These are phyloP conservation scores for Spheniscus mendiculus DNA, from an alignment of 2,113 vertebrate genomes.

Conservation along the genomic window DNA sequence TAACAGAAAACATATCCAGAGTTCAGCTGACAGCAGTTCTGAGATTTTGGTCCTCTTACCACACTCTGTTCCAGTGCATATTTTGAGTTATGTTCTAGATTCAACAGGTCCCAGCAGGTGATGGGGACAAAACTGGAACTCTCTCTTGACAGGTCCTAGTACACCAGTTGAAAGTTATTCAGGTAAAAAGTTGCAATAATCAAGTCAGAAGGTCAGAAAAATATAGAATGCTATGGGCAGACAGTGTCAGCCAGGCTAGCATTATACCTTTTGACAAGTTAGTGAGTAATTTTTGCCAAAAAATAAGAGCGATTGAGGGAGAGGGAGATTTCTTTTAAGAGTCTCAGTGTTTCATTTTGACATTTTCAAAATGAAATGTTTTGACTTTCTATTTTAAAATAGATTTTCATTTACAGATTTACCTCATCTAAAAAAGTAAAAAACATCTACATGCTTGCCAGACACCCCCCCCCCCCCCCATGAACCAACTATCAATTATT, in stretches of 20 bases:
- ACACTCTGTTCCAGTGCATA: rapidly evolving
- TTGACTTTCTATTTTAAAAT: background rate
- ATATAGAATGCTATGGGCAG: background rate
- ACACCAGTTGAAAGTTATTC: background rate
- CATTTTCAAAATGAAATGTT: background rate
- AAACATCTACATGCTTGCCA: background rate
- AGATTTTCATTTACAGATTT: background rate
- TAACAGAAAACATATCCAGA: background rate
- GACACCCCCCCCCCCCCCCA: rapidly evolving
- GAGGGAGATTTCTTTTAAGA: background rate
- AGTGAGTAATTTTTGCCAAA: background rate
- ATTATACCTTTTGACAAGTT: background rate
- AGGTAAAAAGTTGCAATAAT: background rate
- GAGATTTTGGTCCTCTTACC: background rate
- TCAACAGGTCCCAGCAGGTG: background rate
- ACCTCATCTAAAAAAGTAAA: background rate
- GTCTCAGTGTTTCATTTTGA: background rate
- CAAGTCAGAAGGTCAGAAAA: background rate
- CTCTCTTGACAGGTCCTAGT: background rate
- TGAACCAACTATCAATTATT: background rate
- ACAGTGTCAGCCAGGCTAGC: background rate
- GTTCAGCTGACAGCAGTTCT: background rate
- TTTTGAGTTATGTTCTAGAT: background rate
- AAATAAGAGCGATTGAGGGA: background rate
- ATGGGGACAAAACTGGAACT: background rate